phyloP scores from a whole-genome alignment of 23 tunicate species.

The Clavelina lepadiformis region DNA sequence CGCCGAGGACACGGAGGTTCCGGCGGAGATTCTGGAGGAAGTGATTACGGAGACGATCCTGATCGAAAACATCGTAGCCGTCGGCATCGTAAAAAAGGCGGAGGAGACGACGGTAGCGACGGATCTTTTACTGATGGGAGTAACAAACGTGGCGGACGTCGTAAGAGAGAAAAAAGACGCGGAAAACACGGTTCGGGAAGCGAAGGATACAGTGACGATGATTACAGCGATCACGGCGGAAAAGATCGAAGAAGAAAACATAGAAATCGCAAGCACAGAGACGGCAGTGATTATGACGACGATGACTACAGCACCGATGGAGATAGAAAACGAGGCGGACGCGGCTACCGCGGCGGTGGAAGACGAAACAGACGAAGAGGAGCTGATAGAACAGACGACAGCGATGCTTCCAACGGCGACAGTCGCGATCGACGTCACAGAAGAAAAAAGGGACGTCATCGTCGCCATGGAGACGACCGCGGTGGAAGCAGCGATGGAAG shows the following conservation, averaged over 20 bases:
- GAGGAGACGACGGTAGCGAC: slow-evolving; percentile 20
- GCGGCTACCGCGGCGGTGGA: slow-evolving; percentile 6
- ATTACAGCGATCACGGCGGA: slow-evolving; percentile 18
- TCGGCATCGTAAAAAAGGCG: slow-evolving; percentile 10
- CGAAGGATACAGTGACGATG: slow-evolving; percentile 51
- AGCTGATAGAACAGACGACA: slow-evolving; percentile 10
- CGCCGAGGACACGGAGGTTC: slow-evolving; percentile 11
- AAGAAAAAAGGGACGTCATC: slow-evolving; percentile 18
- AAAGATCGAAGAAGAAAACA: slow-evolving; percentile 39
- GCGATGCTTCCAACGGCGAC: slow-evolving; percentile 10
- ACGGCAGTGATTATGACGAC: slow-evolving; percentile 17
- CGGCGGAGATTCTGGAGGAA: slow-evolving; percentile 6
- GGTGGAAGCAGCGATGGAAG: slow-evolving; percentile 16
- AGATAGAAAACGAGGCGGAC: slow-evolving; percentile 8
- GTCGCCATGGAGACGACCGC: slow-evolving; percentile 25
- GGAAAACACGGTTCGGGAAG: slow-evolving; percentile 26
- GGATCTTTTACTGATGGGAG: slow-evolving; percentile 24
- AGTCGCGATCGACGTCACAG: slow-evolving; percentile 31
- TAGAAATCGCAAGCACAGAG: slow-evolving; percentile 10
- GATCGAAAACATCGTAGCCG: slow-evolving; percentile 2
- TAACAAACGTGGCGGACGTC: slow-evolving; percentile 22
- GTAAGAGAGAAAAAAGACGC: slow-evolving; percentile 20
- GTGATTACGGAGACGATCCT: slow-evolving; percentile 17
- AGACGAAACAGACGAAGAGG: slow-evolving; percentile 5
- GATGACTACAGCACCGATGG: slow-evolving; percentile 25